These are phyloP conservation scores for Carcharodon carcharias DNA, from an alignment of 2,797 vertebrate genomes.

Conservation along the genomic window DNA sequence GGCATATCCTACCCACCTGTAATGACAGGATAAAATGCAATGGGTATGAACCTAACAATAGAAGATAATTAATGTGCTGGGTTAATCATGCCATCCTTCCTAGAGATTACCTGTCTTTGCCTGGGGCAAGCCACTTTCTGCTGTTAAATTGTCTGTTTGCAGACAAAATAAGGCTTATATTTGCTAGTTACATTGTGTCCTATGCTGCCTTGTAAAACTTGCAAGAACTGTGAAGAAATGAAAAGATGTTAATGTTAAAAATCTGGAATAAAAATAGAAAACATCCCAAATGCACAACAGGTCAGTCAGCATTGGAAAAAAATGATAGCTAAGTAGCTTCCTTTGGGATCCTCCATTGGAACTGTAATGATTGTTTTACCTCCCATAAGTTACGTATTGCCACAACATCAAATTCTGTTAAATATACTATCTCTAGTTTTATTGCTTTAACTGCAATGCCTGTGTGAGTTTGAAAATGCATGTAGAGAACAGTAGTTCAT, in stretches of 20 bases:
- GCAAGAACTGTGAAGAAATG: background rate
- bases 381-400: background rate
- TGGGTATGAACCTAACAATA: background rate
- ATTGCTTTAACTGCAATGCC: background rate
- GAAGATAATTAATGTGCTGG: background rate
- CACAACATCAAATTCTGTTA: background rate
- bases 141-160: conserved; percentile 4
- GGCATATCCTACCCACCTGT: background rate
- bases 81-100: background rate
- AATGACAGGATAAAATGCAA: conserved; percentile 22
- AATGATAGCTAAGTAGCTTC: background rate
- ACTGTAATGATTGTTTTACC: background rate
- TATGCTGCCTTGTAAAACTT: background rate
- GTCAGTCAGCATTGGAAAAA: background rate
- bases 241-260: background rate
- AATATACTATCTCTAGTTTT: background rate
- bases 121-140: background rate
- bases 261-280: background rate
- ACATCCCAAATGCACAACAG: background rate
- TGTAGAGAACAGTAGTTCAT: background rate
- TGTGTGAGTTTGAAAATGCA: background rate
- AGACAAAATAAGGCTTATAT: conserved; percentile 13
- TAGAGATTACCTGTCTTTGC: background rate
- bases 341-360: background rate
- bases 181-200: background rate